Evolutionary conservation across 2,888 invertebrate species (phyloP), one percentile per base, ranked within the genome.

Genomic region (Conops quadrifasciatus): DNA sequence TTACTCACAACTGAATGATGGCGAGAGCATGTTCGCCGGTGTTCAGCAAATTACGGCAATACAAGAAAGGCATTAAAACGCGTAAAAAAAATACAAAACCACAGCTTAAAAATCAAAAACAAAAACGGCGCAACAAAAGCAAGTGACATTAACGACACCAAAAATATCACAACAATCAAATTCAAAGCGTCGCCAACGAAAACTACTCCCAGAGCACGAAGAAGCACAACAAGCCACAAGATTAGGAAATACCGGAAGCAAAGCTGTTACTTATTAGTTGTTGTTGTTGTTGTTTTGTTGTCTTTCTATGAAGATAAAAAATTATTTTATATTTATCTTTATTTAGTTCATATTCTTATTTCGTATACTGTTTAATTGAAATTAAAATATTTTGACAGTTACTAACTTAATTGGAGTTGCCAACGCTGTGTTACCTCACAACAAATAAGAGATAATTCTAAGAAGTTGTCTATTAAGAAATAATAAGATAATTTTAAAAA

Each of bases 1-100:
- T 79, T 81, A 79, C 78, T 82, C 80, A 79, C 79, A 80, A 82
- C 82, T 81, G 75, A 80, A 73, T 69, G 74, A 73, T 72, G 68
- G 43, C 56, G 56, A 53, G 62, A 63, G 66, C 28, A 47, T 70
- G 66, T 62, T 67, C 71, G 70, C 68, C 63, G 66, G 62, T 67
- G 72, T 43, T 68, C 67, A 64, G 58, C 67, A 67, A 68, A 53
- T 71, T 51, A 58, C 53, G 53, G 45, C 71, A 67, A 72, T 69
- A 73, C 51, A 62, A 69, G 68, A 71, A 70, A 59, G 13, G 68
- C 67, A 56, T 36, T 4, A 9, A 36, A 24, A 4, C 15, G 7
- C 24, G 4, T 49, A 1, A 7, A 19, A 24, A 56, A 45, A 45
- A 63, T 24, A n/a, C n/a, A 21, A 24, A 30, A 24, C 5, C 63